Evolutionary conservation across 2,113 vertebrate genomes (phyloP).

Genomic region (Piaya cayana): DNA sequence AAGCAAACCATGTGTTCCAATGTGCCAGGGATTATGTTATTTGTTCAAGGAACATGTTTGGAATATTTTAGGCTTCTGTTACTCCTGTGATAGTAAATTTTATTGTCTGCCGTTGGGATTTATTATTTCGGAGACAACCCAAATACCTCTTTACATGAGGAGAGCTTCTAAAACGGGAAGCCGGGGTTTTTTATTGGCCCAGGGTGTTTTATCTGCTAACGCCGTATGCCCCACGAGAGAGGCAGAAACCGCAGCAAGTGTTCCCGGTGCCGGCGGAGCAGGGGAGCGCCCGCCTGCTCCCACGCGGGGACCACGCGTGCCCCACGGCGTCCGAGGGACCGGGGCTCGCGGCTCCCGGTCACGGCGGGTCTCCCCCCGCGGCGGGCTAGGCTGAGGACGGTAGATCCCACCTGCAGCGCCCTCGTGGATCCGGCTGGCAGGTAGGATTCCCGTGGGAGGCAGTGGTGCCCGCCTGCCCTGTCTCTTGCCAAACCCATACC

Average conservation of each 20-base stretch:
- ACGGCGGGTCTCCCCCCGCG: rapidly evolving
- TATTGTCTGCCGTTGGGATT: slow-evolving; percentile 76
- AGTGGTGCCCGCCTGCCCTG: neutral
- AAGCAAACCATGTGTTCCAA: slow-evolving; percentile 93
- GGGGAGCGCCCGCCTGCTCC: neutral
- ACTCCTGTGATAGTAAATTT: slow-evolving; percentile 76
- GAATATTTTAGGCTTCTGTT: slow-evolving; percentile 83
- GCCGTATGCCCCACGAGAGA: neutral
- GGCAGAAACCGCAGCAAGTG: neutral
- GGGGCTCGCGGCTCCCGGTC: rapidly evolving
- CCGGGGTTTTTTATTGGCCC: neutral
- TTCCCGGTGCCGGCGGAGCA: neutral
- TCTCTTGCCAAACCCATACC: neutral
- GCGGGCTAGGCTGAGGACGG: rapidly evolving
- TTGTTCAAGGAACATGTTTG: slow-evolving; percentile 77
- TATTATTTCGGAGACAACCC: slow-evolving; percentile 73
- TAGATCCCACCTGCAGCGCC: rapidly evolving
- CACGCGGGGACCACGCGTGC: neutral
- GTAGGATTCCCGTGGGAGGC: rapidly evolving
- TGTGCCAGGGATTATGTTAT: slow-evolving; percentile 82
- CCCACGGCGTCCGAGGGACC: neutral
- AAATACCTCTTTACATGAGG: slow-evolving; percentile 5
- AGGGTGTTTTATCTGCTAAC: neutral
- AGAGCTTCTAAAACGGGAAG: slow-evolving; percentile 46
- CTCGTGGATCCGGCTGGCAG: rapidly evolving